These are phyloP conservation scores for Cydia amplana DNA, from an alignment of 1,140 invertebrate genomes.

Conservation along the genomic window DNA sequence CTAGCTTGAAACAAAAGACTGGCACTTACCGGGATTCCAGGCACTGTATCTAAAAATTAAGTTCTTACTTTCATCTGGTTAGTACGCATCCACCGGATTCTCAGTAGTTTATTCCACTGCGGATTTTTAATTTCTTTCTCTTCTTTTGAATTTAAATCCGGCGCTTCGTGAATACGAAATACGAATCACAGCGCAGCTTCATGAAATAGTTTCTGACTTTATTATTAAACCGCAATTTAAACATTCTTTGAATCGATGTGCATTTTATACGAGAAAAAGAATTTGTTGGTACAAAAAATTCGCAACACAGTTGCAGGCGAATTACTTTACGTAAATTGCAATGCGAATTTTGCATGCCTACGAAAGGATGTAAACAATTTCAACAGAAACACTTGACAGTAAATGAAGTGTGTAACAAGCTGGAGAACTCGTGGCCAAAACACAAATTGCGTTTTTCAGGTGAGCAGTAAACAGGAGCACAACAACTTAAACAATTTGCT, in stretches of 20 bases:
- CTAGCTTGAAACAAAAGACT: constrained; percentile 1
- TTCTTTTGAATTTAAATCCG: constrained; percentile 63
- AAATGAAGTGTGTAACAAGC: constrained; percentile 52
- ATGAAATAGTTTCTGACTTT: constrained; percentile 36
- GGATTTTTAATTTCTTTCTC: constrained; percentile 68
- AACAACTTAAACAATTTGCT: constrained; percentile 64
- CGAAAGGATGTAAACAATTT: constrained; percentile 20
- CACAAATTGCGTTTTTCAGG: constrained; percentile 64
- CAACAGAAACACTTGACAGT: constrained; percentile 43
- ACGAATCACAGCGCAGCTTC: constrained; percentile 47
- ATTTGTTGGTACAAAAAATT: neutral
- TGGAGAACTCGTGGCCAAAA: constrained; percentile 45
- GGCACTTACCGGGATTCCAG: constrained; percentile 13
- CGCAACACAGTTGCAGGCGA: neutral
- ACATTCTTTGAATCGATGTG: constrained; percentile 15
- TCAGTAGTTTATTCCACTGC: constrained; percentile 46
- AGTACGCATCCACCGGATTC: constrained; percentile 52
- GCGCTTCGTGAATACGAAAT: constrained; percentile 60
- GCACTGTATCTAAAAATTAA: constrained; percentile 36
- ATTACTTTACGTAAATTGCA: constrained; percentile 5
- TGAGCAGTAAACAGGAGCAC: constrained; percentile 55
- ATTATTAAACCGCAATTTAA: constrained; percentile 20
- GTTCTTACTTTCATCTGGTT: constrained; percentile 40
- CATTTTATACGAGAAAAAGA: neutral
- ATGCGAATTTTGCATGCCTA: neutral